Base-by-base conservation (phyloP, 2,113 vertebrate species). In the Cricetomys ansorgei region DNA sequence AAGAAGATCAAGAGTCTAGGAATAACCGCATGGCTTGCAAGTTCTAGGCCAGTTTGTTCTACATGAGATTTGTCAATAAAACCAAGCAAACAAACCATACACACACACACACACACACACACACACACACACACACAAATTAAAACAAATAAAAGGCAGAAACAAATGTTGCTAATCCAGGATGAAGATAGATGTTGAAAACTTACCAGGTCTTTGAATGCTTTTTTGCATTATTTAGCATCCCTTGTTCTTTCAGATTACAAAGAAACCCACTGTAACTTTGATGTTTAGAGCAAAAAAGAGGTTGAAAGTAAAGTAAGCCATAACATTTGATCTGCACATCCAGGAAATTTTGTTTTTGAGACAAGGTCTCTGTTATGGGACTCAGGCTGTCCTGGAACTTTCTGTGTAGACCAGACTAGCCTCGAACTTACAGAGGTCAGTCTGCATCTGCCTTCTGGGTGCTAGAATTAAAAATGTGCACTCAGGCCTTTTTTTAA, bases 101-200 rank as follows among this genome's bases (percentile, higher is more conserved):
- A 57, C 55, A 57, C 15, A 57, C 55, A 57, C 55, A 10, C 55
- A 57, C 55, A 57, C 15, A 57, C 15, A n/a, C n/a, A n/a, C 55
- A 57, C 55, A 57, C 55, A 57, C 55, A 57, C 55, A 57, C 55
- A 57, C 55, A 10, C 55, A 57, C 55, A 57, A 8, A 57, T 15
- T 10, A 8, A 57, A 8, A 57, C 55, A 57, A 8, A 57, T 15
- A 57, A 57, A 10, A 57, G 55, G 15, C 8, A 57, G 55, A 15
- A 10, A 57, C 8, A 75, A 83, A 64, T 93, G 65, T 70, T 80
- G 90, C 8, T 88, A 87, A 59, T 87, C 50, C 57, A 45, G 12
- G 29, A 62, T 94, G 70, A 77, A 72, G 29, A 81, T 81, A 75
- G 48, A 11, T 81, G 87, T 87, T 95, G 48, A 69, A 90, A 93